These are phyloP conservation scores for Cyprinodon diabolis DNA, from an alignment of 2,797 vertebrate genomes.

Conservation along the genomic window DNA sequence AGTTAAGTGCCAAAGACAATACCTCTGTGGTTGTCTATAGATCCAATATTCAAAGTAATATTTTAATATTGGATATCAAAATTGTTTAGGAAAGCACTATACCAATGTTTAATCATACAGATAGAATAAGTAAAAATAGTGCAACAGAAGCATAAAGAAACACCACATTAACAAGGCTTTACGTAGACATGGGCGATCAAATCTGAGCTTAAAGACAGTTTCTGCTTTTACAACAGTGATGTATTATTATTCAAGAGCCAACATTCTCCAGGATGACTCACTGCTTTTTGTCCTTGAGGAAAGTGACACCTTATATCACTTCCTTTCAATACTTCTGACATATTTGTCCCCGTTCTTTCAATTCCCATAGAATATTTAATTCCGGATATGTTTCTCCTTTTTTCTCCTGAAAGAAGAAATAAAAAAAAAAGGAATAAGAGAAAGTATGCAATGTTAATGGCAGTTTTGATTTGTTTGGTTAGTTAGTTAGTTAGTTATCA, in stretches of 20 bases:
- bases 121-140: background rate
- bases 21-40: too few relatives aligned
- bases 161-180: background rate
- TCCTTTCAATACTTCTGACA: background rate
- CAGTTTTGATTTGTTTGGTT: too few relatives aligned
- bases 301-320: background rate
- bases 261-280: conserved; percentile 5
- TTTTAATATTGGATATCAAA: background rate
- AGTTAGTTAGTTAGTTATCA: too few relatives aligned
- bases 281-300: background rate
- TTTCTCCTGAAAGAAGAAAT: background rate
- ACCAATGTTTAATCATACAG: background rate
- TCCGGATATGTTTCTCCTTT: background rate
- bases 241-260: background rate
- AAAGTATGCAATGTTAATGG: too few relatives aligned
- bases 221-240: background rate
- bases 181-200: background rate
- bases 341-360: background rate
- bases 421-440: too few relatives aligned
- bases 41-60: too few relatives aligned
- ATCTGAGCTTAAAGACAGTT: background rate
- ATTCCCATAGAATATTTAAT: background rate
- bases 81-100: background rate
- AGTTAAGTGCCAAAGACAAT: too few relatives aligned
- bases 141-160: background rate